phyloP scores from a whole-genome alignment of 92 coral and sea anemone genomes.

The Ricordea florida region DNA sequence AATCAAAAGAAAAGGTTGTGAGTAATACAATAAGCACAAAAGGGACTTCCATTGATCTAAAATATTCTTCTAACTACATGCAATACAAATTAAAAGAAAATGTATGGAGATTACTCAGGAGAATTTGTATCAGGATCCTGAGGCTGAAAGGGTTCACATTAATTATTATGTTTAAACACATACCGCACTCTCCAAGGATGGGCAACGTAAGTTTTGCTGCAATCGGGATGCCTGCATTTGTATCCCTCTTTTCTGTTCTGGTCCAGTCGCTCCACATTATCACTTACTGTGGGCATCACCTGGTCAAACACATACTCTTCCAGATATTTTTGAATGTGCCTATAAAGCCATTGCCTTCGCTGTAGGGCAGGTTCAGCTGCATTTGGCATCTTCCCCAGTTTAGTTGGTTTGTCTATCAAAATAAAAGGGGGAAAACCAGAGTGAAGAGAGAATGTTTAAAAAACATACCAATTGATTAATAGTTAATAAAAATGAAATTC shows the following conservation, averaged over 20 bases:
- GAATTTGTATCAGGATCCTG: no score
- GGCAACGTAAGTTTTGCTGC: neutral
- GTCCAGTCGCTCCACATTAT: neutral
- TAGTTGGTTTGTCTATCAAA: neutral
- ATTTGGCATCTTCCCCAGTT: neutral
- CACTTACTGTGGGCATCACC: neutral
- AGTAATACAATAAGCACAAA: no score
- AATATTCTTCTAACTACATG: no score
- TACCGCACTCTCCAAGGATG: slow-evolving; percentile 5
- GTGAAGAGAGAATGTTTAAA: neutral
- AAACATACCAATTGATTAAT: neutral
- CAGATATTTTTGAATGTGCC: neutral
- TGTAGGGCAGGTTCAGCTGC: neutral
- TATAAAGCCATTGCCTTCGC: neutral
- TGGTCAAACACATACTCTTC: neutral
- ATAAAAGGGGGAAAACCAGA: neutral
- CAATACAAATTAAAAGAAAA: no score
- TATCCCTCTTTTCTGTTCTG: neutral
- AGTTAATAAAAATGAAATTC: neutral
- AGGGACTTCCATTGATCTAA: no score
- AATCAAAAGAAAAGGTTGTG: no score
- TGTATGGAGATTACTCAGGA: no score
- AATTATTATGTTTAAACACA: no score
- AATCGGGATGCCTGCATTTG: neutral
- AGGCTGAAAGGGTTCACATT: no score